Conservation (phyloP, 1,140 invertebrate genomes). For the Philaenus spumarius region DNA sequence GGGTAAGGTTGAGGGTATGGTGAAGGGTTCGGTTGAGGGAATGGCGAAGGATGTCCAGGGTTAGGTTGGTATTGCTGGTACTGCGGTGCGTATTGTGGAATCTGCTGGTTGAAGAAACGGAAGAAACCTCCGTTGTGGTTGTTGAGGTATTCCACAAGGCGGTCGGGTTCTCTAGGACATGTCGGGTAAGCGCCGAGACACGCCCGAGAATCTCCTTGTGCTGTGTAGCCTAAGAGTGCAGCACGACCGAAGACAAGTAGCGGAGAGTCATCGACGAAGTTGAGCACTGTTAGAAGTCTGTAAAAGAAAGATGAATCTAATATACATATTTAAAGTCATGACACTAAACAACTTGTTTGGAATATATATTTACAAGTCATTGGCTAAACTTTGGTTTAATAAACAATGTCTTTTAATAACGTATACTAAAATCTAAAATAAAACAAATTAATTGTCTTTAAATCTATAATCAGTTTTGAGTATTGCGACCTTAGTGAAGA, state of each 20-base stretch:
- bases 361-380: too few relatives aligned
- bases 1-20: conserved; percentile 3
- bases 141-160: conserved; percentile 69
- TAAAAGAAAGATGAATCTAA: conserved; percentile 29
- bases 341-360: too few relatives aligned
- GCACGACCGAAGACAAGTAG: conserved; percentile 63
- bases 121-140: conserved; percentile 82
- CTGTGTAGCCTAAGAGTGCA: conserved; percentile 59
- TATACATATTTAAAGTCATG: too few relatives aligned
- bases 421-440: too few relatives aligned
- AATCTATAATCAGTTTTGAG: too few relatives aligned
- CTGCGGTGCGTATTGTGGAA: conserved; percentile 26
- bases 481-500: too few relatives aligned
- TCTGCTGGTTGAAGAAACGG: conserved; percentile 54
- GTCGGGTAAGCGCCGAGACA: conserved; percentile 60
- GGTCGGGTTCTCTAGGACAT: conserved; percentile 64
- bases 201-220: conserved; percentile 48
- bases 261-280: conserved; percentile 46
- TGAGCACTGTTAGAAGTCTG: conserved; percentile 44
- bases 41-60: background rate
- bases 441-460: too few relatives aligned
- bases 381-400: too few relatives aligned
- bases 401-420: too few relatives aligned
- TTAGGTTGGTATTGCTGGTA: conserved; percentile 15
- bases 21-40: background rate